These are phyloP conservation scores for Heterotis niloticus DNA, from an alignment of 2,113 vertebrate genomes.

Conservation along the genomic window DNA sequence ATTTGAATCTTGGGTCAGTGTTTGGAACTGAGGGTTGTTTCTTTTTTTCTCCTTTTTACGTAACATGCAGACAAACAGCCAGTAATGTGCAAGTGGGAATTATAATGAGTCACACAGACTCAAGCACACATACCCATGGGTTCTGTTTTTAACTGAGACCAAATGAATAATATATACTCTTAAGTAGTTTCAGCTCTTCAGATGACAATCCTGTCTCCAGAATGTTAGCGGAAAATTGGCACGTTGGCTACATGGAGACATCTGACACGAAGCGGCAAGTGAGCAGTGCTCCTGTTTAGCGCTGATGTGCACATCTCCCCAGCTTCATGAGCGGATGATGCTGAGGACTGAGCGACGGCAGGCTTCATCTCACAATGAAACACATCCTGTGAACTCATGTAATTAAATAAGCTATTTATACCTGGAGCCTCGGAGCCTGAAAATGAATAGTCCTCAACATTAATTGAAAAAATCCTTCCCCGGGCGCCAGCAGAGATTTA, in stretches of 20 bases:
- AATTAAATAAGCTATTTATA: slow-evolving; percentile 33
- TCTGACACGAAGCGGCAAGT: slow-evolving; percentile 14
- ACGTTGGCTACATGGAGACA: slow-evolving; percentile 9
- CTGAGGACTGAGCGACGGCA: slow-evolving; percentile 16
- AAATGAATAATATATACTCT: too few species aligned
- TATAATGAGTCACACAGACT: too few species aligned
- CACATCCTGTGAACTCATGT: background rate
- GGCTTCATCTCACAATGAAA: slow-evolving; percentile 7
- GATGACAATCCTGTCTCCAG: background rate
- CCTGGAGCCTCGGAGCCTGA: slow-evolving; percentile 10
- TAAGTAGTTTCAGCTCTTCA: background rate
- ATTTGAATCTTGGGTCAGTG: too few species aligned
- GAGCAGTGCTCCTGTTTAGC: slow-evolving; percentile 22
- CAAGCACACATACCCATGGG: too few species aligned
- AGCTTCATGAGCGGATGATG: slow-evolving; percentile 9
- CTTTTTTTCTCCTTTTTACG: too few species aligned
- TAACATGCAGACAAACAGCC: too few species aligned
- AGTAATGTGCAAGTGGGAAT: too few species aligned
- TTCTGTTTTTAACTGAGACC: too few species aligned
- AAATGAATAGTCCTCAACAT: slow-evolving; percentile 20
- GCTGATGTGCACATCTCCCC: slow-evolving; percentile 18
- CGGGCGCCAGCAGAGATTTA: background rate
- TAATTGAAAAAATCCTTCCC: slow-evolving; percentile 10
- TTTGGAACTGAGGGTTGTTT: too few species aligned
- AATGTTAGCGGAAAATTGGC: slow-evolving; percentile 3